Base-by-base conservation (phyloP, 2,888 invertebrate genomes). In the Gnatocerus cornutus region DNA sequence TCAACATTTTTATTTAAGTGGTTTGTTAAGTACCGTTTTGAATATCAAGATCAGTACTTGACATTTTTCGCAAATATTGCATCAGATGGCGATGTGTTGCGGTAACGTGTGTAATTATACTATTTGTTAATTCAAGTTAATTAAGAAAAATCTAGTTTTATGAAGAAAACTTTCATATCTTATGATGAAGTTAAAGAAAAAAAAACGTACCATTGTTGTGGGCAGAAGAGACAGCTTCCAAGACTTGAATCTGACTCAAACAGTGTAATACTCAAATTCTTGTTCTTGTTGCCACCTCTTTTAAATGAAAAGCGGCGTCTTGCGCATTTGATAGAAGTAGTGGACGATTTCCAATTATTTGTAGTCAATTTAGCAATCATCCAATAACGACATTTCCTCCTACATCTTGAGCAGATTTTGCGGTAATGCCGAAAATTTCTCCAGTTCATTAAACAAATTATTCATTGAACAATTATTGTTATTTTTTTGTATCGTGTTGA, bases 61-160 rank as follows among this genome's bases (percentile, higher is more conserved):
- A 29, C 16, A 50, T 12, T 56, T 59, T 46, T 12, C 21, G 33
- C 14, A 39, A 61, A 37, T 48, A 45, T 61, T 61, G 61, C 61
- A 48, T 61, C 61, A 61, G 48, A 50, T 37, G 16, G 29, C 21
- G n/a, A n/a, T n/a, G n/a, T n/a, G n/a, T n/a, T n/a, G n/a, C n/a
- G n/a, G n/a, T n/a, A n/a, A n/a, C n/a, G n/a, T n/a, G n/a, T n/a
- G n/a, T n/a, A n/a, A n/a, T n/a, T n/a, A n/a, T n/a, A n/a, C n/a
- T n/a, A n/a, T n/a, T n/a, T n/a, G n/a, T n/a, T n/a, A n/a, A n/a
- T n/a, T n/a, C n/a, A n/a, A n/a, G n/a, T n/a, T n/a, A n/a, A n/a
- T n/a, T n/a, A n/a, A n/a, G n/a, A n/a, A n/a, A n/a, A n/a, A n/a
- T n/a, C n/a, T n/a, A n/a, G n/a, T n/a, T n/a, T n/a, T n/a, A n/a